Base-by-base conservation (phyloP, 1,140 invertebrate genomes). In the Drosophila ananassae region DNA sequence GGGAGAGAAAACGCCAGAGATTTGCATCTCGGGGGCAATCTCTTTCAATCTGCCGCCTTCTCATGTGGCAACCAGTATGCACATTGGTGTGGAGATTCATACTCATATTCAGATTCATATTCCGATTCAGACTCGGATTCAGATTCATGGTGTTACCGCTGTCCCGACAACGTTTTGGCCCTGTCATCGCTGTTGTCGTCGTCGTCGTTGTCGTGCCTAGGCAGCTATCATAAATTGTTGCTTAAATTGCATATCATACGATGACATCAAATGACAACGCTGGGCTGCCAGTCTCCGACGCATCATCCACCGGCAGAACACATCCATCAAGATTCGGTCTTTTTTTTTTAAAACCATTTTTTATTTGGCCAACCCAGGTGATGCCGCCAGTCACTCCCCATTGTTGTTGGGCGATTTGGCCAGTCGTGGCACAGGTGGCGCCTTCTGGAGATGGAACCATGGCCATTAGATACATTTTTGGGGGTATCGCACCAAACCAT, bases 141-240 rank as follows among this genome's bases (percentile, higher is more conserved):
- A 22, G 59, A 37, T 46, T 56, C 60, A 24, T 37, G 44, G 51
- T 39, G 41, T 58, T 62, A 63, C 68, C 53, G 34, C 30, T 13
- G 32, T 57, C 30, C 60, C 47, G 13, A 39, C 53, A 25, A 53
- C 48, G 28, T 60, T 60, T 28, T 54, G 60, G 73, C 34, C 39
- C 46, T 55, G 60, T 66, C 59, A 55, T 71, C 60, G 51, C 61
- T 71, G 56, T 66, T 54, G 53, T 76, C 73, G 56, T 66, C 56
- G 52, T n/a, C n/a, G n/a, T n/a, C n/a, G 56, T 66, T 54, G 53
- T 77, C 74, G 74, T 77, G 74, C 74, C 54, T 69, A 77, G 73
- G 74, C 74, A 69, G 74, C 73, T 63, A 80, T 81, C 77, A 80
- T 81, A 81, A 81, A 81, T 81, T 81, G 73, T 80, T 76, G 66